phyloP scores from a whole-genome alignment of 2,797 vertebrate species.

The Epinephelus malabaricus region DNA sequence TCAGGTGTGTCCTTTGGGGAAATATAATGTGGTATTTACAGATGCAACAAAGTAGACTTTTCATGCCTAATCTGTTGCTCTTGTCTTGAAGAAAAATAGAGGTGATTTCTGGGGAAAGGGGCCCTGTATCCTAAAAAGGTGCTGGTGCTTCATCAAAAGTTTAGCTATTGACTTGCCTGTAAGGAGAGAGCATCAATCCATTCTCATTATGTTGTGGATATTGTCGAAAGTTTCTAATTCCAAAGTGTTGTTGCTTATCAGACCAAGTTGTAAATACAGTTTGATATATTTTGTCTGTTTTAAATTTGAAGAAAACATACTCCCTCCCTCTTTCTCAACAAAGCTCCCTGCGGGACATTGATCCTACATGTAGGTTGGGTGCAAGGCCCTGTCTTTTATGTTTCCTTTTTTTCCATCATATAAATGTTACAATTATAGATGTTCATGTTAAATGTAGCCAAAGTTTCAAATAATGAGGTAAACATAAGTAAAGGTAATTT shows the following conservation, averaged over 20 bases:
- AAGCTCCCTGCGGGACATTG: not conserved
- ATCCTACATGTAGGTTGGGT: not conserved
- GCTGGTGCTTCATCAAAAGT: conserved; percentile 60
- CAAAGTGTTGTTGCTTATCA: conserved; percentile 5
- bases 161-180: conserved; percentile 32
- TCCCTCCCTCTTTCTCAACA: not conserved
- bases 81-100: conserved; percentile 63
- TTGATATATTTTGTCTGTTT: not conserved
- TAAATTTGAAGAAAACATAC: not conserved
- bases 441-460: too few species aligned
- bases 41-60: conserved; percentile 60
- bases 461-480: too few species aligned
- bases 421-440: too few species aligned
- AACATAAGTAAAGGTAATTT: too few species aligned
- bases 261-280: conserved; percentile 5
- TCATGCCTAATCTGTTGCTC: conserved; percentile 60
- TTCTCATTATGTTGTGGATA: conserved; percentile 31
- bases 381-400: too few species aligned
- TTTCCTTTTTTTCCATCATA: too few species aligned
- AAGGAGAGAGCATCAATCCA: conserved; percentile 32
- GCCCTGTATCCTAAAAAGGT: conserved; percentile 22
- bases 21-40: conserved; percentile 74
- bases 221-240: conserved; percentile 13
- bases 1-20: conserved; percentile 62
- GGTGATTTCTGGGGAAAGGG: conserved; percentile 52